Percentiles rank a stretch among this genome's conserved stretches.
Evolutionary conservation across 30 jellyfish, hydroid and myxozoan species (phyloP).

Genomic region (Cassiopea andromeda): DNA sequence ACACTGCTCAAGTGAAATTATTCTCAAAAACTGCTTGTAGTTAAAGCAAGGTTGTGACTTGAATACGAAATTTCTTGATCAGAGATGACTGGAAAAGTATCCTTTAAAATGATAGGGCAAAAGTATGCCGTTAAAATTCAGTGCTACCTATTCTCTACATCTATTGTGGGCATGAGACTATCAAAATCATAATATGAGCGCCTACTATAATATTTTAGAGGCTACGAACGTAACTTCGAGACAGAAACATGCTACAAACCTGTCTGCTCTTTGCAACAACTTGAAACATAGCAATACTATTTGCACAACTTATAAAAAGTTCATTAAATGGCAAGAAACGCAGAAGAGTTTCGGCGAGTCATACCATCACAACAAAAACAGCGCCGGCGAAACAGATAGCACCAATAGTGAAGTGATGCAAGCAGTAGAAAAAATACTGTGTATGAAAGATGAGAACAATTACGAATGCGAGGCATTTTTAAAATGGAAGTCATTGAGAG

Average conservation of each 20-base stretch:
- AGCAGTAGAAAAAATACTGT: not conserved
- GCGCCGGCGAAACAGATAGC: not conserved
- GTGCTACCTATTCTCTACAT: not conserved
- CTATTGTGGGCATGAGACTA: not conserved
- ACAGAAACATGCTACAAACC: not conserved
- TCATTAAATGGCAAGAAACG: not conserved
- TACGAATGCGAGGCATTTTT: not conserved
- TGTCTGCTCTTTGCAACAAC: not conserved
- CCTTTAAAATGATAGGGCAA: no score
- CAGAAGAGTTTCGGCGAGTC: not conserved
- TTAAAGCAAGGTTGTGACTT: no score
- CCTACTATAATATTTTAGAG: not conserved
- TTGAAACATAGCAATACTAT: not conserved
- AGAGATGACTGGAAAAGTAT: no score
- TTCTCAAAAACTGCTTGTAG: no score
- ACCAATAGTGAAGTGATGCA: not conserved
- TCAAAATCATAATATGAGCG: not conserved
- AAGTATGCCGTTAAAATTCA: not conserved
- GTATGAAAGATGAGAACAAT: not conserved
- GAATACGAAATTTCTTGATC: no score
- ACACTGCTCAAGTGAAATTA: no score
- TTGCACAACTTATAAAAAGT: not conserved
- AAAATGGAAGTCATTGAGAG: not conserved
- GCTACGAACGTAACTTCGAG: not conserved
- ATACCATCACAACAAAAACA: not conserved